Evolutionary conservation across 2,797 vertebrate genomes (phyloP), one percentile per base, ranked within the genome.

Genomic region (Chelmon rostratus): DNA sequence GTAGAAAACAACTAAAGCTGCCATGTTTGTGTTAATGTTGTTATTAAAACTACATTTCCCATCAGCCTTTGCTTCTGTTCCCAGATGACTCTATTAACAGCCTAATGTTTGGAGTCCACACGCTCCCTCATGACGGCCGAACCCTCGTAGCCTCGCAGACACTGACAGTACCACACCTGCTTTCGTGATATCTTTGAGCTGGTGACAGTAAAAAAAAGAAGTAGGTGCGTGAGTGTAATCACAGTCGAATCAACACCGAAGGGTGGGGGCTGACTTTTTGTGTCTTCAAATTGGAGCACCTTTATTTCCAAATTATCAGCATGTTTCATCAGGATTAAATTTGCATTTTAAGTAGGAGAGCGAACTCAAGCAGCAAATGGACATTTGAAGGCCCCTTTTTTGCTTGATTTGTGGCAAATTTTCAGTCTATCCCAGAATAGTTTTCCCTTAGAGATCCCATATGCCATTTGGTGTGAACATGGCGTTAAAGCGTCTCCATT

Each of bases 211-310:
- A 19, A 50, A 12, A 13, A 15, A 18, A 33, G 6, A 40, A 44
- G 68, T 42, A 61, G 18, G 12, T 2, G 15, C 35, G 23, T 69
- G 28, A 68, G 78, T 50, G 18, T 28, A 23, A 47, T 59, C 25
- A 63, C 37, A 38, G 2, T 38, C 37, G 49, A 79, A 50, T 46
- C 76, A 66, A 54, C 58, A 31, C 68, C 37, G 37, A 37, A 9
- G 9, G 37, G 37, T 37, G 9, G 13, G 16, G 15, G 28, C 37
- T 66, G 59, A 56, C 59, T 52, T 52, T 53, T 44, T 3, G 9
- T 15, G 73, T n/a, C n/a, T 53, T 8, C 21, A 74, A 62, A 78
- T 70, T 42, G 21, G 31, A 37, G n/a, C n/a, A 56, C 42, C 68
- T 67, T 61, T 33, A 68, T 70, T 69, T 68, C 23, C 62, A 2